These are phyloP conservation scores for Phrynocephalus vlangalii DNA, from an alignment of 2,797 vertebrate species.

Conservation along the genomic window DNA sequence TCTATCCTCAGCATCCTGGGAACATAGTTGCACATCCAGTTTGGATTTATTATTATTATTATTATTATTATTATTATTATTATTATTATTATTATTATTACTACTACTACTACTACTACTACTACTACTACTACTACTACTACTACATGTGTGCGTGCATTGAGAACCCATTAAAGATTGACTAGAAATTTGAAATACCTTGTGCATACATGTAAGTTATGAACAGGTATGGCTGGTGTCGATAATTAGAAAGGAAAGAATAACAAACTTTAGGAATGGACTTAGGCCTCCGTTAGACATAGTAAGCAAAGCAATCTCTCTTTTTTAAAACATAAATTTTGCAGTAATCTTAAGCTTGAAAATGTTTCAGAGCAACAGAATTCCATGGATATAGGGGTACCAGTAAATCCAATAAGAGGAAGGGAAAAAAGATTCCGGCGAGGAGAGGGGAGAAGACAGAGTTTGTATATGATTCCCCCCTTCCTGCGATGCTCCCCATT, in stretches of 20 bases:
- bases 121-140: too few relatives aligned
- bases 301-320: not conserved
- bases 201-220: not conserved
- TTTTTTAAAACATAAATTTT: not conserved
- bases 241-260: not conserved
- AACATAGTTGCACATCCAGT: not conserved
- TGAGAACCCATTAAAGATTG: not conserved
- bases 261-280: not conserved
- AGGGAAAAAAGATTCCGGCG: conserved; percentile 37
- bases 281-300: not conserved
- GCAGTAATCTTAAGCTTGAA: not conserved
- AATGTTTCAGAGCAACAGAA: conserved; percentile 24
- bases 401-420: conserved; percentile 17
- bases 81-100: too few relatives aligned
- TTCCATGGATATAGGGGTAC: conserved; percentile 35
- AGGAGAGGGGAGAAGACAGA: conserved; percentile 40
- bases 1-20: not conserved
- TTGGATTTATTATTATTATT: not conserved
- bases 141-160: too few relatives aligned
- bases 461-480: conserved; percentile 33
- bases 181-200: conserved; percentile 1
- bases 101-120: too few relatives aligned
- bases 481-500: conserved; percentile 25
- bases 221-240: not conserved
- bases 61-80: too few relatives aligned